Evolutionary conservation across 2,888 invertebrate species (phyloP).

Genomic region (Aproaerema taeniolella): DNA sequence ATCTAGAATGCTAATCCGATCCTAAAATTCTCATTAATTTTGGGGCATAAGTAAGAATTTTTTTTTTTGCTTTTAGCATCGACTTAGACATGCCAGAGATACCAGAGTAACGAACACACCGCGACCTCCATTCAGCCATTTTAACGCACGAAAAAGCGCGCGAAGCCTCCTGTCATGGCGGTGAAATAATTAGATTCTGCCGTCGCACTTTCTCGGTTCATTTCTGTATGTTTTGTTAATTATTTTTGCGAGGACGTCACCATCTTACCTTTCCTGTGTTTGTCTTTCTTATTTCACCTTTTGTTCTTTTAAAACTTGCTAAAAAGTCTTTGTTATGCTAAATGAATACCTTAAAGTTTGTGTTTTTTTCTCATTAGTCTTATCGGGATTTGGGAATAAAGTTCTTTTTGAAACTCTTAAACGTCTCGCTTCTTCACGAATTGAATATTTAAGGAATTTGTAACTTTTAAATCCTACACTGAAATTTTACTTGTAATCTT

Average conservation of each 20-base stretch:
- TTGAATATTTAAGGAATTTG: no score
- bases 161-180: conserved; percentile 65
- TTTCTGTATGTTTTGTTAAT: conserved; percentile 71
- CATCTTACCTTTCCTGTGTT: conserved; percentile 26
- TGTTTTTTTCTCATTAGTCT: conserved; percentile 20
- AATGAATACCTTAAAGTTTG: conserved; percentile 27
- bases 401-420: no score
- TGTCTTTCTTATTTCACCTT: conserved; percentile 32
- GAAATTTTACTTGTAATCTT: no score
- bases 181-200: conserved; percentile 70
- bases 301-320: conserved; percentile 38
- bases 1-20: no score
- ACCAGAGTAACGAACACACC: not conserved
- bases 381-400: no score
- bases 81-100: no score
- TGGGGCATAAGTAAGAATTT: no score
- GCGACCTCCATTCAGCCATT: conserved; percentile 35
- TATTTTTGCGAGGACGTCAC: conserved; percentile 56
- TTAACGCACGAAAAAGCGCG: conserved; percentile 57
- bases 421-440: no score
- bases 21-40: no score
- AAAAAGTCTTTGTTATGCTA: conserved; percentile 42
- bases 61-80: no score
- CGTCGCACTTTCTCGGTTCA: conserved; percentile 58
- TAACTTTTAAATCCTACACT: no score